These are phyloP conservation scores for Saccostrea glomerata DNA, from an alignment of 1,140 invertebrate species.

Conservation along the genomic window DNA sequence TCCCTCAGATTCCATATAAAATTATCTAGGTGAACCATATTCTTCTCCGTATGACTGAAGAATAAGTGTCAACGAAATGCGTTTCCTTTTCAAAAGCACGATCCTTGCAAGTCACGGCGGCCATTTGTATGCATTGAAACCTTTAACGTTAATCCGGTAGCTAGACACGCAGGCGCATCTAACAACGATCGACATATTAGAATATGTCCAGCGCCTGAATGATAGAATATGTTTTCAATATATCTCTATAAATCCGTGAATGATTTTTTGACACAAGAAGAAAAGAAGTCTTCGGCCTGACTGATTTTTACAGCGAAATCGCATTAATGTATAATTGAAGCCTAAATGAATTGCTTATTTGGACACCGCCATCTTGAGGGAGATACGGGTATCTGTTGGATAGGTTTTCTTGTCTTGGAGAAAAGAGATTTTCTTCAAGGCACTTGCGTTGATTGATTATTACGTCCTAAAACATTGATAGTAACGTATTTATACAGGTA, in stretches of 20 bases:
- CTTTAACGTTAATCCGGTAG: slow-evolving; percentile 51
- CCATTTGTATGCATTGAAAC: slow-evolving; percentile 60
- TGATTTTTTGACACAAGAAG: slow-evolving; percentile 54
- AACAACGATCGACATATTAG: slow-evolving; percentile 55
- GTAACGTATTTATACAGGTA: neutral
- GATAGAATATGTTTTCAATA: slow-evolving; percentile 58
- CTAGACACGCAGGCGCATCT: slow-evolving; percentile 56
- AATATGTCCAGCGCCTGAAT: slow-evolving; percentile 51
- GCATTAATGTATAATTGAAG: slow-evolving; percentile 62
- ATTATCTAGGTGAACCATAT: slow-evolving; percentile 36
- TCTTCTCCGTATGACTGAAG: slow-evolving; percentile 40
- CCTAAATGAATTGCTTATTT: slow-evolving; percentile 51
- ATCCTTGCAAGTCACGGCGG: slow-evolving; percentile 10
- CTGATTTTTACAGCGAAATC: slow-evolving; percentile 57
- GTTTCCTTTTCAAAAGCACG: slow-evolving; percentile 21
- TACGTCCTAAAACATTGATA: neutral
- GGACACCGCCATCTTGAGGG: neutral
- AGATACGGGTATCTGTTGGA: slow-evolving; percentile 1
- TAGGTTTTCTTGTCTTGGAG: neutral
- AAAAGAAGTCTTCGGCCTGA: slow-evolving; percentile 53
- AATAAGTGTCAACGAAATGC: slow-evolving; percentile 32
- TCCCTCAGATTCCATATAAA: slow-evolving; percentile 33
- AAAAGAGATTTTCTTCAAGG: neutral
- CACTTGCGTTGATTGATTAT: too few relatives aligned
- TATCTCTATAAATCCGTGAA: slow-evolving; percentile 61